phyloP scores from a whole-genome alignment of 2,888 invertebrate genomes.

The Thumatha senex region DNA sequence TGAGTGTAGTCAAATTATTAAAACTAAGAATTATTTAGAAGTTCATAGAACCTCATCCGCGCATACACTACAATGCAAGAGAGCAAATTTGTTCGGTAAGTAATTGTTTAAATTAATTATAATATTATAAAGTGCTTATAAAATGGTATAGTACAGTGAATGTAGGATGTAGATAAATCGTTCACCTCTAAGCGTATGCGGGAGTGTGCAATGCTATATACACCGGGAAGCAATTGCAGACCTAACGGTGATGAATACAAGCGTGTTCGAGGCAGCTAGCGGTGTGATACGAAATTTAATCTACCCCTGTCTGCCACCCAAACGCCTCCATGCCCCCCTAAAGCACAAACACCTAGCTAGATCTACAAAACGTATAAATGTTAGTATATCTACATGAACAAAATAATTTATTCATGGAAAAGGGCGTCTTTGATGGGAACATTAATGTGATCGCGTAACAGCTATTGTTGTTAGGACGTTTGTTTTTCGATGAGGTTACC shows the following conservation, averaged over 20 bases:
- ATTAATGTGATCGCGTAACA: conserved; percentile 27
- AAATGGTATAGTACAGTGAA: not conserved
- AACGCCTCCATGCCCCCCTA: conserved; percentile 35
- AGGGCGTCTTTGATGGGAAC: conserved; percentile 44
- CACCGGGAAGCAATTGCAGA: conserved; percentile 66
- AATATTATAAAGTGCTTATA: too few species aligned
- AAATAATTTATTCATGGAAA: conserved; percentile 67
- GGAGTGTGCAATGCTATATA: conserved; percentile 46
- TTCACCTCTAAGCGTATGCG: conserved; percentile 10
- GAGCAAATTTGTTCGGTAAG: too few species aligned
- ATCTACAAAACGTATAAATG: conserved; percentile 32
- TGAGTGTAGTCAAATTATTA: too few species aligned
- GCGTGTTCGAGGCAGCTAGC: conserved; percentile 64
- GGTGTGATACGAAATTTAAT: conserved; percentile 78
- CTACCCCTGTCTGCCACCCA: conserved; percentile 76
- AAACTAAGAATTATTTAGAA: too few species aligned
- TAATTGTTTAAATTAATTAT: too few species aligned
- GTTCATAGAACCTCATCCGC: too few species aligned
- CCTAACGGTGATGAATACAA: conserved; percentile 74
- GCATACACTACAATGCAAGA: too few species aligned
- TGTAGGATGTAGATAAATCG: not conserved
- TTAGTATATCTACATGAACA: conserved; percentile 26
- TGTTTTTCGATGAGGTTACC: conserved; percentile 63
- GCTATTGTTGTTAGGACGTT: conserved; percentile 40
- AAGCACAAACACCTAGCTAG: conserved; percentile 34